phyloP scores from a whole-genome alignment of 1,140 invertebrate species.

The Procambarus clarkii region DNA sequence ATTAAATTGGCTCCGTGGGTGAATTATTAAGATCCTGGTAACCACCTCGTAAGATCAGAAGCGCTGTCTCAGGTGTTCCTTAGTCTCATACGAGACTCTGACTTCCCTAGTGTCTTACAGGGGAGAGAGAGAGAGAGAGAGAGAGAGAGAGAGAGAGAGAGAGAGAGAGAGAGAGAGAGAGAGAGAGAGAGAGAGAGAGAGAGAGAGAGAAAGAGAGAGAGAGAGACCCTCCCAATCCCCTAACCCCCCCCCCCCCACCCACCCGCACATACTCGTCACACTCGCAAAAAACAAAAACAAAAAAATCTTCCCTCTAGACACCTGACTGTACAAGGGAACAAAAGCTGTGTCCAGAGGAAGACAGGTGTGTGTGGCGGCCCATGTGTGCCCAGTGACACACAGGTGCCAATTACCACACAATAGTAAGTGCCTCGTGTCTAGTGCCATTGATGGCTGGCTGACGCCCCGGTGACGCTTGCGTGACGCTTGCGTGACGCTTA shows the following conservation, averaged over 20 bases:
- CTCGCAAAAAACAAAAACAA: not conserved
- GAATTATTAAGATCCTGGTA: too few species aligned
- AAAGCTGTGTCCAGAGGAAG: not conserved
- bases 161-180: too few species aligned
- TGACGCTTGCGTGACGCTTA: not conserved
- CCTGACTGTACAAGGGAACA: not conserved
- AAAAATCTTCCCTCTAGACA: not conserved
- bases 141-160: not conserved
- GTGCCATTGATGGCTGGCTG: not conserved
- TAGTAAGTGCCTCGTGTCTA: constrained; percentile 26
- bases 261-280: not conserved
- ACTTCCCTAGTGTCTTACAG: too few species aligned
- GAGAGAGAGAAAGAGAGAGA: not conserved
- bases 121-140: not conserved
- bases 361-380: not conserved
- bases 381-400: not conserved
- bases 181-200: too few species aligned
- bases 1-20: too few species aligned
- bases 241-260: not conserved
- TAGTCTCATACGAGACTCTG: too few species aligned
- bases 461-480: not conserved
- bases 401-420: constrained; percentile 32
- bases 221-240: not conserved
- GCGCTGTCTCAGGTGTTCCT: too few species aligned
- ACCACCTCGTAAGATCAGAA: too few species aligned